Conservation (phyloP, 2,113 vertebrate genomes). For the Pollimyrus isidori region DNA sequence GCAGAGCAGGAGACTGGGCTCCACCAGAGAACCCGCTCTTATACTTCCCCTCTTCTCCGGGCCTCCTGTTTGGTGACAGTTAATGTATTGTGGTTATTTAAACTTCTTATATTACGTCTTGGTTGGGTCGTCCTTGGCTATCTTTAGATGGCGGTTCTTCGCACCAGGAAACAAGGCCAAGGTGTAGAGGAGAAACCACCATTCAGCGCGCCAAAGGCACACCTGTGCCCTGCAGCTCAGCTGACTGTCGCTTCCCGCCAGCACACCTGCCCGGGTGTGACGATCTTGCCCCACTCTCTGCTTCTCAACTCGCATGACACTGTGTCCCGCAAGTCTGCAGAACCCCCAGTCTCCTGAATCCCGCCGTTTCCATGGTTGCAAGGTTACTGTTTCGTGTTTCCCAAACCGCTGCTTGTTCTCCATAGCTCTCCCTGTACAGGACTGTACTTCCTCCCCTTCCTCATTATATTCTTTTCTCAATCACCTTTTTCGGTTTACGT, state of each 20-base stretch:
- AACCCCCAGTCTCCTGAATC: background rate
- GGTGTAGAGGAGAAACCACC: background rate
- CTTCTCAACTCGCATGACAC: background rate
- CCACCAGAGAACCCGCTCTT: background rate
- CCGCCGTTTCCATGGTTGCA: background rate
- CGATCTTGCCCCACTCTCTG: background rate
- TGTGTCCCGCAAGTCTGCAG: background rate
- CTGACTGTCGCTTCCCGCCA: background rate
- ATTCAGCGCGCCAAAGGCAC: slow-evolving; percentile 1
- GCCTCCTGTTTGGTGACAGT: slow-evolving; percentile 14
- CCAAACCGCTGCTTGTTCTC: background rate
- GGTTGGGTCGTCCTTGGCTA: background rate
- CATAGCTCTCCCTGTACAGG: background rate
- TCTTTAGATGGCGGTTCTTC: background rate
- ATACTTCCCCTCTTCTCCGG: background rate
- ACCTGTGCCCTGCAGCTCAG: slow-evolving; percentile 1
- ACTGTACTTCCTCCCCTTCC: background rate
- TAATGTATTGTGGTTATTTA: slow-evolving; percentile 12
- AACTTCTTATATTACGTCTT: background rate
- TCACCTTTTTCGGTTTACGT: background rate
- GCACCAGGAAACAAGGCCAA: background rate
- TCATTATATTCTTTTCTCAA: background rate
- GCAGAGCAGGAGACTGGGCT: background rate
- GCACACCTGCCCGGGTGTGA: background rate
- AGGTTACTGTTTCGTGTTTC: background rate